A percentile compares a stretch with the other conserved stretches of the same genome.
These are phyloP conservation scores for Sycobia sp. DNA, from an alignment of 1,140 invertebrate species.

Conservation along the genomic window DNA sequence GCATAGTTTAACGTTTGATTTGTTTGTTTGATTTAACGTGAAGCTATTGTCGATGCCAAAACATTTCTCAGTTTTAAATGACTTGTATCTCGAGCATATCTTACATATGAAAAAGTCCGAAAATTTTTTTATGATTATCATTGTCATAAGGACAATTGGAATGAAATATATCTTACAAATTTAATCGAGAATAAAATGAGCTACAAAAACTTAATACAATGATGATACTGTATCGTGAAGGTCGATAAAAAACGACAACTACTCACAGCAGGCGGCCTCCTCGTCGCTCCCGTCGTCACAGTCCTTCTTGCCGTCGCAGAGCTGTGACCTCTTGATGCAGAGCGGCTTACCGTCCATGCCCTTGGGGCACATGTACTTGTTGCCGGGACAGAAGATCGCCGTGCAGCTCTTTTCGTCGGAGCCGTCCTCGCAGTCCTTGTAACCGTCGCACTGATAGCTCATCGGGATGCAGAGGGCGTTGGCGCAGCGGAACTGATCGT, in stretches of 20 bases:
- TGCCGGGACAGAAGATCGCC: conserved; percentile 84
- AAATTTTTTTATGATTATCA: no score
- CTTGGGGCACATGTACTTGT: conserved; percentile 89
- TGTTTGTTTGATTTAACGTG: no score
- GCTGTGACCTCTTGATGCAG: conserved; percentile 84
- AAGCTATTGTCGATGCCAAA: no score
- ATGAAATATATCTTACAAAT: no score
- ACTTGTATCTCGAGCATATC: no score
- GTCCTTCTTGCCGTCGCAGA: conserved; percentile 89
- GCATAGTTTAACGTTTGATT: no score
- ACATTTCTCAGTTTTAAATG: no score
- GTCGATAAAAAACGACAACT: neutral
- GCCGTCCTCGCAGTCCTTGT: conserved; percentile 83
- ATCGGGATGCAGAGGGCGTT: conserved; percentile 92
- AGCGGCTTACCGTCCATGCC: conserved; percentile 73
- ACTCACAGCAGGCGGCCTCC: conserved; percentile 85
- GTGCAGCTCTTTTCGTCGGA: conserved; percentile 91
- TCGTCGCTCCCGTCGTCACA: conserved; percentile 92
- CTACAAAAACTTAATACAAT: no score
- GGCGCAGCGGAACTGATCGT: conserved; percentile 89
- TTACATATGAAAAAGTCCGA: no score
- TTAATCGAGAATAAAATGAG: no score
- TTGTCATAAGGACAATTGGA: no score
- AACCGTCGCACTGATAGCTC: conserved; percentile 81
- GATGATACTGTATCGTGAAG: no score